phyloP scores from a whole-genome alignment of 1,140 invertebrate species.

The Asbolus verrucosus region DNA sequence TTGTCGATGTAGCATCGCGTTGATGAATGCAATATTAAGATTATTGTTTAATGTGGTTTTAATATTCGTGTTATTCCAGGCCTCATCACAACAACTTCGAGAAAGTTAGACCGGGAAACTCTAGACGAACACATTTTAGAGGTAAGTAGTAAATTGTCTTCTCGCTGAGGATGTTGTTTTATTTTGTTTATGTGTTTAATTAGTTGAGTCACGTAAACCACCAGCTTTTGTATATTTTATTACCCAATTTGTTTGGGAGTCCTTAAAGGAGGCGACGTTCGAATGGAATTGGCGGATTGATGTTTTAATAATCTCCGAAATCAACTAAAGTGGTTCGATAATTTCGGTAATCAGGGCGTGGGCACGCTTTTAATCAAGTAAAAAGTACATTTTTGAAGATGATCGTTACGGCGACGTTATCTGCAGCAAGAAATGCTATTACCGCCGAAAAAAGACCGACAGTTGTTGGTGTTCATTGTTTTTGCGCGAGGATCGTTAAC shows the following conservation, averaged over 20 bases:
- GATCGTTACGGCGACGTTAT: not conserved
- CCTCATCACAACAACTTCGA: slow-evolving; percentile 82
- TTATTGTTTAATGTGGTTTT: too few species aligned
- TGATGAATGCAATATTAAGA: too few species aligned
- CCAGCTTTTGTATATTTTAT: slow-evolving; percentile 36
- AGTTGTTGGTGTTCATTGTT: not conserved
- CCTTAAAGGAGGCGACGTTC: slow-evolving; percentile 8
- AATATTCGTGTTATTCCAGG: slow-evolving; percentile 71
- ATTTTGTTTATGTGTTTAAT: slow-evolving; percentile 45
- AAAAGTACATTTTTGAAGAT: too few species aligned
- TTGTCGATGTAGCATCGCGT: too few species aligned
- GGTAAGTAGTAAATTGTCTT: slow-evolving; percentile 68
- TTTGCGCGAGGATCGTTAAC: not conserved
- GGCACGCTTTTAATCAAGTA: too few species aligned
- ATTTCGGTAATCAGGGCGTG: too few species aligned
- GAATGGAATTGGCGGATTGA: slow-evolving; percentile 1
- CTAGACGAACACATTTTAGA: slow-evolving; percentile 87
- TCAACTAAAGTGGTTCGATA: too few species aligned
- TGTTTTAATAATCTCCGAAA: slow-evolving; percentile 21
- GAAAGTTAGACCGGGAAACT: slow-evolving; percentile 87
- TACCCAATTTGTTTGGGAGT: slow-evolving; percentile 29
- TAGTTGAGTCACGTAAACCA: slow-evolving; percentile 39
- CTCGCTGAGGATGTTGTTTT: slow-evolving; percentile 31
- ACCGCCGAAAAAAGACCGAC: not conserved
- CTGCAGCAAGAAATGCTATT: not conserved